A percentile compares a stretch with the other conserved stretches of the same genome.
Evolutionary conservation across 2,888 invertebrate genomes (phyloP).

Genomic region (Dicyrtoma fusca): DNA sequence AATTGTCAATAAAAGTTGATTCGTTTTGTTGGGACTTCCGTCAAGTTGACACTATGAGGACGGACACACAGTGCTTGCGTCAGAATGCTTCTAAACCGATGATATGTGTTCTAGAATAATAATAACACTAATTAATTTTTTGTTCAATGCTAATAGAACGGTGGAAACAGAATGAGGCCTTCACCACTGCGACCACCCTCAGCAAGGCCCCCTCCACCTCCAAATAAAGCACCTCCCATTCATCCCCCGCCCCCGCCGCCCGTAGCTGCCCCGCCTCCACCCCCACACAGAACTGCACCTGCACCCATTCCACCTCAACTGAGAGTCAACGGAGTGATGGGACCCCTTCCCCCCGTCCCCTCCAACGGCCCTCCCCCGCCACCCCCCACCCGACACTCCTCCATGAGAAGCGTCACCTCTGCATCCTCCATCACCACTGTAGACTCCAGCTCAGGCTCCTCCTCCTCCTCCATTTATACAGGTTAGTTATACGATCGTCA

Average conservation of each 20-base stretch:
- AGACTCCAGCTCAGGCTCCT: conserved; percentile 37
- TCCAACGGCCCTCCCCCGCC: conserved; percentile 62
- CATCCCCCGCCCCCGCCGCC: conserved; percentile 62
- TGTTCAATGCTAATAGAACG: conserved; percentile 44
- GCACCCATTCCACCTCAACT: conserved; percentile 55
- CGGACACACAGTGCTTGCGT: neutral
- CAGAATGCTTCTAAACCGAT: too few species aligned
- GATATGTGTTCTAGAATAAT: neutral
- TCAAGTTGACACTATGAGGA: too few species aligned
- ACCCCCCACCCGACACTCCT: conserved; percentile 69
- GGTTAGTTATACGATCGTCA: neutral
- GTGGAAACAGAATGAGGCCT: conserved; percentile 37
- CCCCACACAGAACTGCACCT: conserved; percentile 57
- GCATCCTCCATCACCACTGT: conserved; percentile 50
- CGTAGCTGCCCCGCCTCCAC: conserved; percentile 62
- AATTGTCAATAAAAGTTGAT: too few species aligned
- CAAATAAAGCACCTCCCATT: conserved; percentile 64
- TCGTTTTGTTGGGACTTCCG: too few species aligned
- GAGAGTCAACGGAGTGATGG: conserved; percentile 49
- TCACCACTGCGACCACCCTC: conserved; percentile 61
- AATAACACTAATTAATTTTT: conserved; percentile 3
- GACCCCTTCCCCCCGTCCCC: conserved; percentile 52
- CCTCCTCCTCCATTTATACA: conserved; percentile 22
- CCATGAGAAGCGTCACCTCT: conserved; percentile 64
- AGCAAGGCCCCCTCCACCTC: conserved; percentile 64